Evolutionary conservation across 2,888 invertebrate genomes (phyloP).

Genomic region (Stenoptilia bipunctidactyla): DNA sequence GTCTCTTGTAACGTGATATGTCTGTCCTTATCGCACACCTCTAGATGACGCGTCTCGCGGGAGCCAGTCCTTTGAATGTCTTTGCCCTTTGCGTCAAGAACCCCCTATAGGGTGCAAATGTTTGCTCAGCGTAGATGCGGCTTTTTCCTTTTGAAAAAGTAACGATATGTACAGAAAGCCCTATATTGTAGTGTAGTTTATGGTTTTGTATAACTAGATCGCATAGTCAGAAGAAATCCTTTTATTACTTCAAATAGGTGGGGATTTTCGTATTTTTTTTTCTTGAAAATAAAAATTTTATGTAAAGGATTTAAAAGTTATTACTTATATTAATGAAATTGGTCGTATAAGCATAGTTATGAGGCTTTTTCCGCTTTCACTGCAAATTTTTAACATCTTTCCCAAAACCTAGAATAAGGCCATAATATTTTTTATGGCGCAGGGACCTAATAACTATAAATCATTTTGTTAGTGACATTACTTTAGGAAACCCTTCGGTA

Average conservation of each 20-base stretch:
- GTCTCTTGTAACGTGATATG: conserved; percentile 38
- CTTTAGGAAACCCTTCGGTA: conserved; percentile 22
- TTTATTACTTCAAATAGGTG: too few species aligned
- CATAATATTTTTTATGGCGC: conserved; percentile 1
- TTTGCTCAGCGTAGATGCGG: conserved; percentile 40
- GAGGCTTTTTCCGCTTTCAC: too few species aligned
- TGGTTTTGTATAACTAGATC: neutral
- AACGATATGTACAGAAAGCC: conserved; percentile 6
- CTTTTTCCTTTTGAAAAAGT: conserved; percentile 20
- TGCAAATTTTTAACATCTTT: too few species aligned
- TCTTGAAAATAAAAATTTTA: too few species aligned
- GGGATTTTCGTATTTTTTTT: too few species aligned
- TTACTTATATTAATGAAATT: too few species aligned
- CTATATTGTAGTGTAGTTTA: conserved; percentile 18
- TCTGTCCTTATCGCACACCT: conserved; percentile 50
- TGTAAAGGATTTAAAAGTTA: too few species aligned
- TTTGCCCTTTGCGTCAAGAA: conserved; percentile 70
- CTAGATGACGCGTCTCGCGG: conserved; percentile 72
- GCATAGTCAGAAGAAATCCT: too few species aligned
- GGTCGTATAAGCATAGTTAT: too few species aligned
- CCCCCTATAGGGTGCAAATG: conserved; percentile 55
- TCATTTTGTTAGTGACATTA: conserved; percentile 26
- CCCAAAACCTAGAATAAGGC: neutral
- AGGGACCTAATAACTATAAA: conserved; percentile 19
- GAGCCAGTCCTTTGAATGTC: conserved; percentile 77